phyloP scores from a whole-genome alignment of 37 sponge, comb jelly and placozoan species.

The Eunapius fragilis region DNA sequence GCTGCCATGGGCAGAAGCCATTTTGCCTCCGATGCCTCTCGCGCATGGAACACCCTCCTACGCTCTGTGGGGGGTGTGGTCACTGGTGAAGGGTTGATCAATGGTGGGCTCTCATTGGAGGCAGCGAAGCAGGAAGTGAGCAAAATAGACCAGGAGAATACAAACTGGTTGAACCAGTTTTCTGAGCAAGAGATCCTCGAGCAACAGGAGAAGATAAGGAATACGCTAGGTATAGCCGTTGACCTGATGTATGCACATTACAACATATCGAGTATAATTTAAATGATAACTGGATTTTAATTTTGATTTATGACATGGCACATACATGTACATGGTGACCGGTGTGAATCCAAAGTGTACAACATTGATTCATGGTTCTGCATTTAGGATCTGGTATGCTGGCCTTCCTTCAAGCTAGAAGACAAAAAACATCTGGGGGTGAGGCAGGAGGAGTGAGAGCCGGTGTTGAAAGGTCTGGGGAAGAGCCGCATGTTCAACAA shows the following conservation, averaged over 20 bases:
- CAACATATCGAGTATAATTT: too few species aligned
- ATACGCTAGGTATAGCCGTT: slow-evolving; percentile 49
- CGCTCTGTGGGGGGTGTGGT: slow-evolving; percentile 22
- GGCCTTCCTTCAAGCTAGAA: slow-evolving; percentile 33
- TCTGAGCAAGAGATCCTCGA: slow-evolving; percentile 67
- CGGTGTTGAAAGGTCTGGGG: neutral
- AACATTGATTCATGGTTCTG: too few species aligned
- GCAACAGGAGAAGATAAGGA: slow-evolving; percentile 57
- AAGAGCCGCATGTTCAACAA: neutral
- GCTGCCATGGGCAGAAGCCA: neutral
- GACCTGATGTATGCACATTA: too few species aligned
- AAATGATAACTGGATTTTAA: too few species aligned
- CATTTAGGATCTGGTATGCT: slow-evolving; percentile 36
- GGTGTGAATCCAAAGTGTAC: too few species aligned
- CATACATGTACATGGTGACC: too few species aligned
- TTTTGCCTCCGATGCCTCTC: slow-evolving; percentile 35
- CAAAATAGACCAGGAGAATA: slow-evolving; percentile 84
- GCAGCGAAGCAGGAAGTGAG: slow-evolving; percentile 39
- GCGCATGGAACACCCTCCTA: slow-evolving; percentile 11
- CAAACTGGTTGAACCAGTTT: slow-evolving; percentile 49
- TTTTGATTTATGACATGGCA: too few species aligned
- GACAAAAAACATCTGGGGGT: neutral
- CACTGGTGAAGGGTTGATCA: slow-evolving; percentile 62
- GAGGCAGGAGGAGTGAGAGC: neutral
- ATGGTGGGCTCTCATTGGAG: slow-evolving; percentile 8